Evolutionary conservation across 2,888 invertebrate species (phyloP).

Genomic region (Drosophila maculinotata): DNA sequence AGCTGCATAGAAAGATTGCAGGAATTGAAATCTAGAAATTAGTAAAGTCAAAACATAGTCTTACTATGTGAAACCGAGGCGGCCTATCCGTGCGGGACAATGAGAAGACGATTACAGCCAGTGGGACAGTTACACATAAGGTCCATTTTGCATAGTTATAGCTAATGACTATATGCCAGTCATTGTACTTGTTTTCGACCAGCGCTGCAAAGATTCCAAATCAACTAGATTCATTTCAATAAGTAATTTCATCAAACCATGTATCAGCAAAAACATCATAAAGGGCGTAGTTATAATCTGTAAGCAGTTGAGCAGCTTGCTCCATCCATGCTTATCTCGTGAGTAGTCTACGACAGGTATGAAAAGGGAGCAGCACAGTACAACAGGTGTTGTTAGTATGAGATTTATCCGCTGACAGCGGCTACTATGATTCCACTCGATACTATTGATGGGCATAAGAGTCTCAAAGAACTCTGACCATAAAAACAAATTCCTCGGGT

Average conservation of each 20-base stretch:
- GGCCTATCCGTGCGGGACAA: constrained; percentile 53
- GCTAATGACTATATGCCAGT: constrained; percentile 5
- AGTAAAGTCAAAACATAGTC: neutral
- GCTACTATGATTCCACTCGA: constrained; percentile 50
- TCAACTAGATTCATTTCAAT: neutral
- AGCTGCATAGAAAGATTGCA: constrained; percentile 33
- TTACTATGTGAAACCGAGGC: constrained; percentile 46
- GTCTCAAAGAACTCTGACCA: constrained; percentile 50
- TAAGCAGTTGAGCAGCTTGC: constrained; percentile 74
- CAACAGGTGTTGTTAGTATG: constrained; percentile 42
- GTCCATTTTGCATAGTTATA: constrained; percentile 22
- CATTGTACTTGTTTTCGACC: constrained; percentile 3
- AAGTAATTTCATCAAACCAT: neutral
- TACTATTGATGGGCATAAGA: constrained; percentile 55
- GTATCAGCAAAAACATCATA: constrained; percentile 8
- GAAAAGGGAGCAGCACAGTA: constrained; percentile 32
- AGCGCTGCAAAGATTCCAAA: constrained; percentile 14
- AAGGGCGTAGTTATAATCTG: constrained; percentile 66
- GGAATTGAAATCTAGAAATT: too few relatives aligned
- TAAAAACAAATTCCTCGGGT: constrained; percentile 47
- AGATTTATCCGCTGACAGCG: constrained; percentile 15
- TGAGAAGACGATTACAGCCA: constrained; percentile 39
- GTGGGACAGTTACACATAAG: constrained; percentile 37
- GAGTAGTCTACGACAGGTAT: constrained; percentile 71
- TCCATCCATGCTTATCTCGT: constrained; percentile 75